These are phyloP conservation scores for Griposia aprilina DNA, from an alignment of 2,888 invertebrate species.

Conservation along the genomic window DNA sequence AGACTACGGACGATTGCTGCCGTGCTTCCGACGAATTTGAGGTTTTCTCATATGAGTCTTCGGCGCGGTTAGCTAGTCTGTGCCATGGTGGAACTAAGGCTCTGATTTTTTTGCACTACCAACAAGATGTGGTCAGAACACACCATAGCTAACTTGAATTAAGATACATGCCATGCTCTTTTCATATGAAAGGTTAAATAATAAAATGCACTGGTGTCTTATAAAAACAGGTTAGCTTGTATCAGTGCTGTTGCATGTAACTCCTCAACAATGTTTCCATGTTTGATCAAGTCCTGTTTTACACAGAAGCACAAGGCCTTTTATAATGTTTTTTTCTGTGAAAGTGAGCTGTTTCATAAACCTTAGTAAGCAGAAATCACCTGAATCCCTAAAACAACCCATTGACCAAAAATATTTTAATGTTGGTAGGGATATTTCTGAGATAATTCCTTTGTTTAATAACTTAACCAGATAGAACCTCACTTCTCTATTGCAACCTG, in stretches of 20 bases:
- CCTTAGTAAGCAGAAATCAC: neutral
- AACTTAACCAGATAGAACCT: neutral
- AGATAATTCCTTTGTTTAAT: neutral
- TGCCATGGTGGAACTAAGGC: slow-evolving; percentile 89
- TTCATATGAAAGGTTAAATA: neutral
- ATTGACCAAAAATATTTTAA: neutral
- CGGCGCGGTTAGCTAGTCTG: slow-evolving; percentile 78
- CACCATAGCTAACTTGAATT: neutral
- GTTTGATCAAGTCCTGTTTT: neutral
- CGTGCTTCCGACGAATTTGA: slow-evolving; percentile 75
- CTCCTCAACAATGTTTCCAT: neutral
- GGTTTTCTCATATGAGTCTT: slow-evolving; percentile 86
- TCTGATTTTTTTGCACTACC: slow-evolving; percentile 84
- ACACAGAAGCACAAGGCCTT: too few relatives aligned
- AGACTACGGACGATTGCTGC: slow-evolving; percentile 85
- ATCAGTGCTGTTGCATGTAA: neutral
- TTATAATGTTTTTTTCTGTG: neutral
- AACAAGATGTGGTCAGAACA: slow-evolving; percentile 4
- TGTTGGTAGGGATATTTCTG: too few relatives aligned
- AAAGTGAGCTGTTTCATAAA: neutral
- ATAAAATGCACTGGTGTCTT: neutral
- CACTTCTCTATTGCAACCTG: neutral
- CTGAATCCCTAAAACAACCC: too few relatives aligned
- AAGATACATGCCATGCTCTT: slow-evolving; percentile 16
- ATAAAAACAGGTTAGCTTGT: neutral